A percentile compares a stretch with the other conserved stretches of the same genome.
Evolutionary conservation across 1,140 invertebrate species (phyloP).

Genomic region (Bombus polaris): DNA sequence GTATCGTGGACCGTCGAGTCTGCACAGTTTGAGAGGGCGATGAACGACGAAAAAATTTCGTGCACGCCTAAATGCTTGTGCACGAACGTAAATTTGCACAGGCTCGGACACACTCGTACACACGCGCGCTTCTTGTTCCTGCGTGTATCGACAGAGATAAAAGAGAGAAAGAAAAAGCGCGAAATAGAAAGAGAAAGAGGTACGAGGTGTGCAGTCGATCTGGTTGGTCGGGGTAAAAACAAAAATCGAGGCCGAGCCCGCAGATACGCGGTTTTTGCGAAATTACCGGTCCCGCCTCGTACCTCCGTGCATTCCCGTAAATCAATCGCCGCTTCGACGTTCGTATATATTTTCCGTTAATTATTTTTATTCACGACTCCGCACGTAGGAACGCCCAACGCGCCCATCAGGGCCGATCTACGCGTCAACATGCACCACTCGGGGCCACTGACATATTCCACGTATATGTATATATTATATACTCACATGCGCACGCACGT

Average conservation of each 20-base stretch:
- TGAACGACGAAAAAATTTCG: constrained; percentile 56
- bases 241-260: constrained; percentile 69
- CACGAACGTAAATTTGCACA: constrained; percentile 24
- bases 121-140: background rate
- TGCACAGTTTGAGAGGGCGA: constrained; percentile 58
- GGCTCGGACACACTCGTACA: background rate
- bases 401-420: constrained; percentile 45
- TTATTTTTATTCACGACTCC: constrained; percentile 76
- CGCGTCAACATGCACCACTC: constrained; percentile 21
- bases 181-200: no score
- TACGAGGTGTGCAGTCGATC: constrained; percentile 48
- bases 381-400: constrained; percentile 68
- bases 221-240: constrained; percentile 66
- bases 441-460: background rate
- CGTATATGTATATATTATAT: background rate
- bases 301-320: constrained; percentile 70
- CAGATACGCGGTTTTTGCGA: constrained; percentile 74
- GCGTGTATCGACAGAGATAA: background rate
- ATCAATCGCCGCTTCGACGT: constrained; percentile 75
- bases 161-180: background rate
- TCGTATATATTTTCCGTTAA: constrained; percentile 73
- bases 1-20: constrained; percentile 56
- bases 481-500: background rate
- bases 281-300: constrained; percentile 71
- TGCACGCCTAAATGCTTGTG: constrained; percentile 4